Evolutionary conservation across 2,888 invertebrate genomes (phyloP), one percentile per base, ranked within the genome.

Genomic region (Volucella bombylans): DNA sequence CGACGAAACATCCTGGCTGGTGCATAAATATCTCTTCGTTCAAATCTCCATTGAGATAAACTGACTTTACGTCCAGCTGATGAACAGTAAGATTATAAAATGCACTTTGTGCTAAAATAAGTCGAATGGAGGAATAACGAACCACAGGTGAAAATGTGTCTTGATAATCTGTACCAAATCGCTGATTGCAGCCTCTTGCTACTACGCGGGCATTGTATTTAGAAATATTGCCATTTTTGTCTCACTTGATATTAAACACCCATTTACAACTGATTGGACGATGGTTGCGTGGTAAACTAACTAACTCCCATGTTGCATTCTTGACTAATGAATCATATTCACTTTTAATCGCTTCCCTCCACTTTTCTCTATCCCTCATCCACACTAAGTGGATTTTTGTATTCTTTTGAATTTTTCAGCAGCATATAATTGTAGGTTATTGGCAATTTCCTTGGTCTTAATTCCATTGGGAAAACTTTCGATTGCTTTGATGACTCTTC

Each of bases 301-400:
- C 61, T 11, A 86, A 23, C 18, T 68, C 85, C 87, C 87, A 87
- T 8, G 87, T 83, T 31, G 76, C n/a, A 61, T 87, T 87, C 43
- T 87, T 79, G n/a, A 85, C 74, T 9, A 88, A 54, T 12, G 87
- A 86, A 11, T 59, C 65, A 41, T 86, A 87, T 62, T 89, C 88
- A 54, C 77, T 61, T 49, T 86, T 50, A 86, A 89, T 87, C 12
- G 88, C 74, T 23, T 50, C 69, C 41, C 15, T 62, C 68, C 68
- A 81, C 39, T 77, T 69, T 31, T 62, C 50, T 8, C 31, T n/a
- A 62, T 77, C 77, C 31, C 10, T 12, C 0, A n/a, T 71, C 38
- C 6, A 57, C 50, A 38, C 15, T 64, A 4, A 61, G 11, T 9
- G 61, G 59, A 38, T 68, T 68, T 18, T 23, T 23, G 23, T 23